Conservation (phyloP, 2,888 invertebrate genomes). For the Ormyrus pomaceus region DNA sequence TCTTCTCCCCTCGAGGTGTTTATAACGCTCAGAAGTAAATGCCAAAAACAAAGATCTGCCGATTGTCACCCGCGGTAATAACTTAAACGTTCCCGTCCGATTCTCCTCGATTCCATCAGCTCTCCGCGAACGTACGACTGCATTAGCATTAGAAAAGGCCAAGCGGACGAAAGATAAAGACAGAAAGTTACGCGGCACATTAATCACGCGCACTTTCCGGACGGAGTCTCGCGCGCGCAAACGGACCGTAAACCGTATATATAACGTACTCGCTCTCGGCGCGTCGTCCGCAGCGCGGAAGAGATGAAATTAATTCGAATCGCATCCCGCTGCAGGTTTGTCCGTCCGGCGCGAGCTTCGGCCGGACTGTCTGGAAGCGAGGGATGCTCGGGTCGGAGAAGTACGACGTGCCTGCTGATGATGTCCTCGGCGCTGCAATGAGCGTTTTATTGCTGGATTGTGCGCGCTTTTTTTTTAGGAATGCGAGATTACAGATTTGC, state of each 20-base stretch:
- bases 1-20: too few relatives aligned
- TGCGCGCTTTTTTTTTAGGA: background rate
- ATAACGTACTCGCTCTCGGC: background rate
- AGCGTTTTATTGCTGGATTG: too few relatives aligned
- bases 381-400: background rate
- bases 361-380: constrained; percentile 27
- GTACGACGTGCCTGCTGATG: background rate
- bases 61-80: too few relatives aligned
- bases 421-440: background rate
- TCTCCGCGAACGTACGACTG: background rate
- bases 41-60: too few relatives aligned
- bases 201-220: constrained; percentile 26
- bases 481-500: too few relatives aligned
- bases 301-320: constrained; percentile 48
- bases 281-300: background rate
- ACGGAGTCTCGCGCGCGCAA: too few relatives aligned
- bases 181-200: constrained; percentile 1
- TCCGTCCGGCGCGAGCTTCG: background rate
- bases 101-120: constrained; percentile 4
- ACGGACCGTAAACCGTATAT: too few relatives aligned
- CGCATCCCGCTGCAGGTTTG: background rate
- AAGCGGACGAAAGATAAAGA: background rate
- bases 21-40: too few relatives aligned
- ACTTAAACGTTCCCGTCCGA: too few relatives aligned
- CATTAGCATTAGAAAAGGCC: constrained; percentile 1